phyloP scores from a whole-genome alignment of 2,888 invertebrate genomes.

The Eupithecia abbreviata region DNA sequence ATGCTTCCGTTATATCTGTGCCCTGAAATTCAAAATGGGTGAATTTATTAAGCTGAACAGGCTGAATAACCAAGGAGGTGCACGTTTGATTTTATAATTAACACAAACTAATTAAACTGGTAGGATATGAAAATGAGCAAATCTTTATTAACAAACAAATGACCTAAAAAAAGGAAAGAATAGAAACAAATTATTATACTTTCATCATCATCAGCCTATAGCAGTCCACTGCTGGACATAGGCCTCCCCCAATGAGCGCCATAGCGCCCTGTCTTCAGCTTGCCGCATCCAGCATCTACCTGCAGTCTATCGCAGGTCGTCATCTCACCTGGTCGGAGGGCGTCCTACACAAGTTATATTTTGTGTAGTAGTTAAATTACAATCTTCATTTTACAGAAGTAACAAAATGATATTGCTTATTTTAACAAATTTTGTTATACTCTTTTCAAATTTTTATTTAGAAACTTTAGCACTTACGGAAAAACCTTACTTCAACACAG shows the following conservation, averaged over 20 bases:
- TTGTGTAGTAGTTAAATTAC: no score
- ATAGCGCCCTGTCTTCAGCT: no score
- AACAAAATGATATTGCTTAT: neutral
- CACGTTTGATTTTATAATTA: neutral
- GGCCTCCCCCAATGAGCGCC: no score
- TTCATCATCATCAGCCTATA: no score
- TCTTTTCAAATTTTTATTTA: neutral
- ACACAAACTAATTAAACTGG: neutral
- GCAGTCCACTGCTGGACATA: no score
- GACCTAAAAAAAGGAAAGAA: neutral
- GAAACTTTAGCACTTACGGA: neutral
- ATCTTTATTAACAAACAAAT: neutral
- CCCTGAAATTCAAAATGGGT: conserved; percentile 62
- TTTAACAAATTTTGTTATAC: neutral
- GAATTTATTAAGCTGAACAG: neutral
- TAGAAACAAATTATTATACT: neutral
- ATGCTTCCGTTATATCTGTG: conserved; percentile 89
- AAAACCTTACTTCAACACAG: no score
- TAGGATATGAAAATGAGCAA: neutral
- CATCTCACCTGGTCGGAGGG: no score
- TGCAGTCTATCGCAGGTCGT: no score
- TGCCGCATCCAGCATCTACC: no score
- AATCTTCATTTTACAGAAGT: neutral
- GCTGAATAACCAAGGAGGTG: neutral
- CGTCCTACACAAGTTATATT: no score